These are phyloP conservation scores for Bombus difficillimus DNA, from an alignment of 1,140 invertebrate genomes.

Conservation along the genomic window DNA sequence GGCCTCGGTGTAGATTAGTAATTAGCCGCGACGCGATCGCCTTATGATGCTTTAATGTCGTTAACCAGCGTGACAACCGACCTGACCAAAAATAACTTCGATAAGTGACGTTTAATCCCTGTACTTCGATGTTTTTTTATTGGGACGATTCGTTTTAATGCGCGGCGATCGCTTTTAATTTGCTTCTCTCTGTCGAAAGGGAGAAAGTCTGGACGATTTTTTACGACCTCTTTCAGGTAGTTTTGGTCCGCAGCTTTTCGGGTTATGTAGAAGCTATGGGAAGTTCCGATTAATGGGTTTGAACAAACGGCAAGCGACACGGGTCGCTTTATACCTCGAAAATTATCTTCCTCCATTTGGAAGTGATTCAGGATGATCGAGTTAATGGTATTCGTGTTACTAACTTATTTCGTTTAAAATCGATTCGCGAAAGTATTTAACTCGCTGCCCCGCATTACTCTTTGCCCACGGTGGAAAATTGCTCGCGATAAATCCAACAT, in stretches of 20 bases:
- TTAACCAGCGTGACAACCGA: background rate
- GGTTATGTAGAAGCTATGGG: background rate
- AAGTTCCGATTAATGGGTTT: too few species aligned
- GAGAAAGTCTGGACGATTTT: background rate
- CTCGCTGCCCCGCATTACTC: background rate
- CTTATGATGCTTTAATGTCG: slow-evolving; percentile 23
- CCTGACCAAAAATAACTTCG: background rate
- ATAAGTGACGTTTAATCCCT: slow-evolving; percentile 3
- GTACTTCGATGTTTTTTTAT: background rate
- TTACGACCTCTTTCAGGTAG: background rate
- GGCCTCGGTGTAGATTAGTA: slow-evolving; percentile 44
- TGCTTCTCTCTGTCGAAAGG: background rate
- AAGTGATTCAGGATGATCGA: background rate
- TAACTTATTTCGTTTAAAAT: background rate
- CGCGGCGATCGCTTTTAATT: background rate
- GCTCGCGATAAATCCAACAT: too few species aligned
- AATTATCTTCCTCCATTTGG: background rate
- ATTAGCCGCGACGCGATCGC: slow-evolving; percentile 42
- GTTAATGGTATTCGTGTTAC: background rate
- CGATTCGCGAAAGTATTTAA: background rate
- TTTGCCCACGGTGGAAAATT: background rate
- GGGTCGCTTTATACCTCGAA: background rate
- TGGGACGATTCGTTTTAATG: background rate
- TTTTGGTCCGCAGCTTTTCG: background rate
- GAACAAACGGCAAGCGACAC: background rate